Evolutionary conservation across 2,888 invertebrate genomes (phyloP).

Genomic region (Pherbina coryleti): DNA sequence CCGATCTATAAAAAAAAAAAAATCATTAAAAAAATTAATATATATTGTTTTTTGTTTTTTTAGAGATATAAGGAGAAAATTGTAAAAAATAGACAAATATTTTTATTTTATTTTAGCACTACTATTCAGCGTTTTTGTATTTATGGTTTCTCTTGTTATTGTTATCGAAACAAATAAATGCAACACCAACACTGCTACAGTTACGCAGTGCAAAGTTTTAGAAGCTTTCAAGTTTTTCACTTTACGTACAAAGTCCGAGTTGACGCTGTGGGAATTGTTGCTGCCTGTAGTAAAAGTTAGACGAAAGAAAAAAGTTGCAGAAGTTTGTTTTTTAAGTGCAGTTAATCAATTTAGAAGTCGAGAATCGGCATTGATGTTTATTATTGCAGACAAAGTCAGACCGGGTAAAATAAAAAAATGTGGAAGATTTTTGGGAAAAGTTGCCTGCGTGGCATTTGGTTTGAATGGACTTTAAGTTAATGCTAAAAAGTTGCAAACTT

Average conservation of each 20-base stretch:
- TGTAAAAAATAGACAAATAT: neutral
- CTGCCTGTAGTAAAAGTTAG: neutral
- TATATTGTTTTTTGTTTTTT: neutral
- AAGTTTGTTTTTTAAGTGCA: conserved; percentile 67
- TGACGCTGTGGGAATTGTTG: neutral
- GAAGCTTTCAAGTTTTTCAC: conserved; percentile 32
- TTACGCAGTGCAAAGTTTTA: conserved; percentile 18
- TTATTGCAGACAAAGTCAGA: neutral
- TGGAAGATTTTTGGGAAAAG: too few relatives aligned
- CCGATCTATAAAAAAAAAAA: conserved; percentile 61
- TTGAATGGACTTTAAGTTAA: neutral
- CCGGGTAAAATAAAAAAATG: neutral
- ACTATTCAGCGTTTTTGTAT: neutral
- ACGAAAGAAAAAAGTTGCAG: conserved; percentile 16
- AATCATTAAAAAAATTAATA: conserved; percentile 17
- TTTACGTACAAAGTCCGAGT: conserved; percentile 4
- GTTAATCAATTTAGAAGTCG: conserved; percentile 65
- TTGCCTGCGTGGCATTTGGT: neutral
- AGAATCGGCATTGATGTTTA: conserved; percentile 25
- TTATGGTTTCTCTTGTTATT: neutral
- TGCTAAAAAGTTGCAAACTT: neutral
- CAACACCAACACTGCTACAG: neutral
- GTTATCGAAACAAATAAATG: neutral
- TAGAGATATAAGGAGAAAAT: neutral
- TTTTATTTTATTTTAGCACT: neutral